Evolutionary conservation across 2,888 invertebrate genomes (phyloP).

Genomic region (Abscondita cerata): DNA sequence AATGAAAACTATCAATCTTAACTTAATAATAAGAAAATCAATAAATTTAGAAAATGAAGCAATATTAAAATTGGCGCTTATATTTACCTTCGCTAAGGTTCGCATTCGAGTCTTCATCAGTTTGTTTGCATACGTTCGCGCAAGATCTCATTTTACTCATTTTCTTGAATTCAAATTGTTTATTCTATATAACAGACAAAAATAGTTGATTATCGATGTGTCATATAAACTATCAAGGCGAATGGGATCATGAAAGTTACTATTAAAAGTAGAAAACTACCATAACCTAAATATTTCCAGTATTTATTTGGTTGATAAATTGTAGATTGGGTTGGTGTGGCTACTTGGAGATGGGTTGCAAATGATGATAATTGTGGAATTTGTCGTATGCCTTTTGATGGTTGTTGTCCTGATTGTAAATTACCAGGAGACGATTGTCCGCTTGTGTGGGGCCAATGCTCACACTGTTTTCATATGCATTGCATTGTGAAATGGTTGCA

Average conservation of each 20-base stretch:
- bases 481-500: slow-evolving; percentile 99
- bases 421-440: slow-evolving; percentile 98
- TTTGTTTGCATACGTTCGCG: too few relatives aligned
- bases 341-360: slow-evolving; percentile 98
- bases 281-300: slow-evolving; percentile 25
- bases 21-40: too few relatives aligned
- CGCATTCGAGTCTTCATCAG: too few relatives aligned
- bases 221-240: slow-evolving; percentile 5
- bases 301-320: slow-evolving; percentile 16
- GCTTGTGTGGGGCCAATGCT: slow-evolving; percentile 97
- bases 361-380: slow-evolving; percentile 99
- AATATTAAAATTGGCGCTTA: too few relatives aligned
- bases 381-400: slow-evolving; percentile 98
- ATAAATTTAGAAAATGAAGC: too few relatives aligned
- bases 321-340: slow-evolving; percentile 91
- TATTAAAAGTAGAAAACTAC: slow-evolving; percentile 65
- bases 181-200: too few relatives aligned
- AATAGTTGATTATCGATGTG: too few relatives aligned
- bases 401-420: slow-evolving; percentile 97
- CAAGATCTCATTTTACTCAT: too few relatives aligned
- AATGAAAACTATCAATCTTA: too few relatives aligned
- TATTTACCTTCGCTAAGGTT: too few relatives aligned
- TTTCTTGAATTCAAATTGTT: too few relatives aligned
- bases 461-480: slow-evolving; percentile 99
- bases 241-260: slow-evolving; percentile 65